Conservation (phyloP, 2,888 invertebrate genomes). For the Epistrophe grossulariae region DNA sequence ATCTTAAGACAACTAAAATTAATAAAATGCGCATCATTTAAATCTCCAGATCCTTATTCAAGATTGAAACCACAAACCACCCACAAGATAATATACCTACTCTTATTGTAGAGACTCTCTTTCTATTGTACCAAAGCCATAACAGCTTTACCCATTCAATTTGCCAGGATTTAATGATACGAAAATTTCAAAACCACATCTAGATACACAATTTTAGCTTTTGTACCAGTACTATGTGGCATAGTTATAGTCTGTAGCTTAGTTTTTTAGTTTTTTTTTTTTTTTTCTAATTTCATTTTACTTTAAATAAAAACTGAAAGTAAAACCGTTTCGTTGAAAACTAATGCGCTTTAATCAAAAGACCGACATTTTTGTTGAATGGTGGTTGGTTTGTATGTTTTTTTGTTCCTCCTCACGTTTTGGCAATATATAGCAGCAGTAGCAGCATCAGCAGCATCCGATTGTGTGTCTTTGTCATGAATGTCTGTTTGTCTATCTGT, state of each 20-base stretch:
- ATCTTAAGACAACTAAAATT: background rate
- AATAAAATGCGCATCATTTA: conserved; percentile 30
- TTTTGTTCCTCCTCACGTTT: conserved; percentile 60
- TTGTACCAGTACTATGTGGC: conserved; percentile 6
- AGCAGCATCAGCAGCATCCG: conserved; percentile 35
- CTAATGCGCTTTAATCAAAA: conserved; percentile 66
- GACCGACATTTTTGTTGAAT: conserved; percentile 41
- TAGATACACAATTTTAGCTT: conserved; percentile 44
- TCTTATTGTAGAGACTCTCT: background rate
- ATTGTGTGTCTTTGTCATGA: conserved; percentile 60
- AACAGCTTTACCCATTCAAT: conserved; percentile 50
- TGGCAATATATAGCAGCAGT: conserved; percentile 34
- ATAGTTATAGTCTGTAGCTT: background rate
- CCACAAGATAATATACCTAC: conserved; percentile 12
- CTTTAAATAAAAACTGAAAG: conserved; percentile 53
- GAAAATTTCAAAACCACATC: conserved; percentile 60
- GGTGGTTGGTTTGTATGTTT: background rate
- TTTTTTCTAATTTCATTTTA: conserved; percentile 9
- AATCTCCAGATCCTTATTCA: conserved; percentile 29
- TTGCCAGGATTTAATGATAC: conserved; percentile 62
- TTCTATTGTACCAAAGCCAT: conserved; percentile 13
- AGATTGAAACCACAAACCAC: background rate
- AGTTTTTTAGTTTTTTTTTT: background rate
- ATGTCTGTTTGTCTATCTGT: conserved; percentile 45
- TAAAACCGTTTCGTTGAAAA: conserved; percentile 56